phyloP scores from a whole-genome alignment of 2,113 vertebrate species.

The Sinocyclocheilus rhinocerous region DNA sequence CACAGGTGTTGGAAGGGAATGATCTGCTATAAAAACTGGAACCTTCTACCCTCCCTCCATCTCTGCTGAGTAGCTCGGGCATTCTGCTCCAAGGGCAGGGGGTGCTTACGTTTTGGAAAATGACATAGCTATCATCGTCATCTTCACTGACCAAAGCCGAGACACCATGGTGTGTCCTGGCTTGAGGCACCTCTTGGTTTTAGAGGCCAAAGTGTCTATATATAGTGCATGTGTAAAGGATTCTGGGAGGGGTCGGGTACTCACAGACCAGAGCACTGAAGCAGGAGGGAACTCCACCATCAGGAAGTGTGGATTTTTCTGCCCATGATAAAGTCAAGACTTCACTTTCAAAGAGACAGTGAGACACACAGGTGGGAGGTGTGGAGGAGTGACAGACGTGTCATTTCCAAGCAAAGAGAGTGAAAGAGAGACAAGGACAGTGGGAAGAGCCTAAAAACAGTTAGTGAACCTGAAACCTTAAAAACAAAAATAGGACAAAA shows the following conservation, averaged over 20 bases:
- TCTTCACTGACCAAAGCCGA: conserved; percentile 25
- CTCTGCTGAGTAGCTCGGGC: conserved; percentile 32
- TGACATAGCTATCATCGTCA: conserved; percentile 47
- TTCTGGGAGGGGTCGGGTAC: not conserved
- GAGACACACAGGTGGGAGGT: conserved; percentile 32
- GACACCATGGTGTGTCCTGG: conserved; percentile 37
- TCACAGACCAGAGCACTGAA: conserved; percentile 1
- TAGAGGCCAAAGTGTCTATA: conserved; percentile 26
- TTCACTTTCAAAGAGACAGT: conserved; percentile 45
- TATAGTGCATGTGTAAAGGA: conserved; percentile 40
- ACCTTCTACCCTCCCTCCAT: too few species aligned
- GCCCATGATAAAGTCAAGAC: conserved; percentile 14
- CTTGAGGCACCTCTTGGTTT: conserved; percentile 32
- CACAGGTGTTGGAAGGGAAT: conserved; percentile 20
- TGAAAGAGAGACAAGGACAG: conserved; percentile 57
- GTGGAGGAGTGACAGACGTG: conserved; percentile 57
- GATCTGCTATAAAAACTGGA: conserved; percentile 5
- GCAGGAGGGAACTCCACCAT: conserved; percentile 33
- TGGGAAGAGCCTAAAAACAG: conserved; percentile 58
- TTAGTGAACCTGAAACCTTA: conserved; percentile 32
- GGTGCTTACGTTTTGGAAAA: conserved; percentile 55
- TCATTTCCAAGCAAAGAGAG: conserved; percentile 22
- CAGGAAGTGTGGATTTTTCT: conserved; percentile 27
- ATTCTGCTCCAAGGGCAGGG: conserved; percentile 39
- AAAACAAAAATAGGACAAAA: not conserved